Percentiles rank a stretch among this genome's conserved stretches.
Evolutionary conservation across 2,888 invertebrate genomes (phyloP).

Genomic region (Noctua janthe): DNA sequence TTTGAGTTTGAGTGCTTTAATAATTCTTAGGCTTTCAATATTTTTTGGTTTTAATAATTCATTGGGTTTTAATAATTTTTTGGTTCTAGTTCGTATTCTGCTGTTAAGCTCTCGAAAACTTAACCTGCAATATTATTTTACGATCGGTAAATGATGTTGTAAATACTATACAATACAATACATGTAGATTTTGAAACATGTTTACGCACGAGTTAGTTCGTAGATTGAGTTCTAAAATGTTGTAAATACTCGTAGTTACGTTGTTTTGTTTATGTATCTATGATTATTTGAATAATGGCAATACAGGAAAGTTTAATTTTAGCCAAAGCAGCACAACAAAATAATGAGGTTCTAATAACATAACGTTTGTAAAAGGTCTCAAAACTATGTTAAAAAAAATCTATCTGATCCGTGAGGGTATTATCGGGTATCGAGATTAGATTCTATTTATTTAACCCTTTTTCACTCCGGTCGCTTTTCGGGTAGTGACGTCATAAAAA

Average conservation of each 20-base stretch:
- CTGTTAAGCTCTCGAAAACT: background rate
- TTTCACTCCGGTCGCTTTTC: too few species aligned
- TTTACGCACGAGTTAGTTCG: conserved; percentile 1
- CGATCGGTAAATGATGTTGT: background rate
- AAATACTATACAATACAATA: too few species aligned
- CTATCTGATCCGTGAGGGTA: too few species aligned
- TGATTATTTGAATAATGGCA: background rate
- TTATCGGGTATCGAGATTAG: too few species aligned
- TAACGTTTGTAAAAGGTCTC: background rate
- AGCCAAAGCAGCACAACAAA: background rate
- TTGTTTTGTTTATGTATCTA: background rate
- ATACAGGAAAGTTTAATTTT: background rate
- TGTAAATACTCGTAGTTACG: background rate
- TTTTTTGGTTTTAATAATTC: background rate
- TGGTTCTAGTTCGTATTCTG: background rate
- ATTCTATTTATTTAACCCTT: too few species aligned
- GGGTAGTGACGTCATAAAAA: too few species aligned
- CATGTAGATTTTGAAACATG: conserved; percentile 30
- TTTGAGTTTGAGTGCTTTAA: background rate
- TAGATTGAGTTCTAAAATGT: conserved; percentile 21
- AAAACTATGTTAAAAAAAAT: too few species aligned
- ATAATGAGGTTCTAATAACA: background rate
- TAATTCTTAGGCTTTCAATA: background rate
- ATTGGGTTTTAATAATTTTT: background rate
- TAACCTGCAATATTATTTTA: background rate